Percentiles rank a stretch among this genome's conserved stretches.
These are phyloP conservation scores for Sminthurinus aureus DNA, from an alignment of 2,888 invertebrate species.

Conservation along the genomic window DNA sequence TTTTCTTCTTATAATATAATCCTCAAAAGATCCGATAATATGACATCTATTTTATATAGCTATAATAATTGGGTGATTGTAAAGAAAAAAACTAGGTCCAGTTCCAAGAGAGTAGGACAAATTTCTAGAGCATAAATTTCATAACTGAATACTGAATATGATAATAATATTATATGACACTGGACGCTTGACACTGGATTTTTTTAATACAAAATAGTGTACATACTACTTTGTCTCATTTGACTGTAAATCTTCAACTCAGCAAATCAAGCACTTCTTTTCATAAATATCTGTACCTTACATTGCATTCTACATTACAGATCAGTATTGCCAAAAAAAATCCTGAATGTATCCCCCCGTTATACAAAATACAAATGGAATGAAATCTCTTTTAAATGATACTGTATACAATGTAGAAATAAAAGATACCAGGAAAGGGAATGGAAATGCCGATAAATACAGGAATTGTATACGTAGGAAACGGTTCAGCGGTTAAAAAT, in stretches of 20 bases:
- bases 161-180: no score
- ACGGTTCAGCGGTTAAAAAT: conserved; percentile 40
- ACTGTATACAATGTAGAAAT: not conserved
- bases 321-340: not conserved
- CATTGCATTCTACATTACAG: no score
- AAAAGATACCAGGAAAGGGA: not conserved
- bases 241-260: no score
- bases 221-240: no score
- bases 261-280: no score
- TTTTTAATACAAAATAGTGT: no score
- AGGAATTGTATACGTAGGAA: not conserved
- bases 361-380: not conserved
- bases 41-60: not conserved
- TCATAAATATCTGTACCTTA: no score
- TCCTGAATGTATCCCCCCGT: not conserved
- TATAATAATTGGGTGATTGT: not conserved
- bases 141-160: not conserved
- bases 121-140: not conserved
- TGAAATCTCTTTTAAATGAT: not conserved
- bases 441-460: not conserved
- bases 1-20: not conserved
- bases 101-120: not conserved
- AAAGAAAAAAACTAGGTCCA: not conserved
- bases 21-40: not conserved
- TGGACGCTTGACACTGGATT: no score